Base-by-base conservation (phyloP, 2,797 vertebrate genomes). In the Phrynocephalus vlangalii region DNA sequence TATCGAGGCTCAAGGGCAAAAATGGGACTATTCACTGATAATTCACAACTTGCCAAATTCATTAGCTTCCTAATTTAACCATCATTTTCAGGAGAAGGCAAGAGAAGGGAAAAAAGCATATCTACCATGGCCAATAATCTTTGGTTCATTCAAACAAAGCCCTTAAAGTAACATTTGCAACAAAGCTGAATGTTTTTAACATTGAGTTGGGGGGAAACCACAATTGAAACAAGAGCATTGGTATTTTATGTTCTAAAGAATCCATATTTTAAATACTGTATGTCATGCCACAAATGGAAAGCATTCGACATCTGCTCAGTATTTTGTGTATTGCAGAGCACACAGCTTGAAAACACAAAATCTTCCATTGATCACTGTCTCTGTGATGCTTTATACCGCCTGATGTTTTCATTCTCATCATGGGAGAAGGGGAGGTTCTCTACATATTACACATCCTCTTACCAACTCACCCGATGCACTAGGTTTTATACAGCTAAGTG, bases 301-400 rank as follows among this genome's bases (percentile, higher is more conserved):
- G 22, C 44, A 86, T 90, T 89, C 88, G 38, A 82, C 82, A 91
- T 94, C 92, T 92, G 91, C 90, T 91, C 75, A 91, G 87, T 83
- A 84, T 86, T 94, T 94, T 3, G 86, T 5, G 85, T 86, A 94
- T 89, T 82, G 20, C 48, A n/a, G 60, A 50, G 50, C 38, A 56
- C 60, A 20, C 91, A 90, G 88, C 91, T 92, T 91, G 92, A 91
- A 88, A 63, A 86, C 4, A 90, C 90, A 88, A 82, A 91, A 91
- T 91, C 92, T 91, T 92, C 87, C 83, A 93, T 84, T 82, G 90
- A 81, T 86, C 82, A 78, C 88, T 92, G 63, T 26, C 89, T 91
- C n/a, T 78, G 86, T 88, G 93, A 89, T 80, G 94, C 88, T 93
- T 92, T 87, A 44, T 44, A 87, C 71, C 87, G 89, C 94, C 93